Conservation (phyloP, 2,797 vertebrate genomes). For the Malurus splendens region DNA sequence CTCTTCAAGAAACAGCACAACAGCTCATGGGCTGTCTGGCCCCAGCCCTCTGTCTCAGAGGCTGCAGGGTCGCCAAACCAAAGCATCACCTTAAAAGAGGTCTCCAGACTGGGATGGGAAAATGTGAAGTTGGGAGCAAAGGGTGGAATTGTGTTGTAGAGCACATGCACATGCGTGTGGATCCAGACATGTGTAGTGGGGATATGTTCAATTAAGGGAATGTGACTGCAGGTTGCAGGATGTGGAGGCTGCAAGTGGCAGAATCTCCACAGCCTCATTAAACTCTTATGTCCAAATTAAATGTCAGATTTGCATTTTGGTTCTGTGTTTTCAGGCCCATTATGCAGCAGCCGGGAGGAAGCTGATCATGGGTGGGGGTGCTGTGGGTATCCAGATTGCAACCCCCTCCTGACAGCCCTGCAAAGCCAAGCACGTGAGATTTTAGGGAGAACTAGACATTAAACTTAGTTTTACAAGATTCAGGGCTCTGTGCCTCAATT, state of each 20-base stretch:
- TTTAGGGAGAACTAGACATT: neutral
- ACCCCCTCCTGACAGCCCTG: accelerated
- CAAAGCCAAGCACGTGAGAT: neutral
- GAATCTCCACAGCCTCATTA: constrained; percentile 51
- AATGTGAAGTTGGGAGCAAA: neutral
- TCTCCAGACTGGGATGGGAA: neutral
- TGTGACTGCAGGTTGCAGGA: constrained; percentile 13
- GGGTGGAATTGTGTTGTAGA: neutral
- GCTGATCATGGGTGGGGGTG: accelerated
- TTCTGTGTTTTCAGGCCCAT: neutral
- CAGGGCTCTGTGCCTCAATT: neutral
- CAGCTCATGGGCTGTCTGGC: neutral
- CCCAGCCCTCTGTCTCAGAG: neutral
- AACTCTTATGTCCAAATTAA: constrained; percentile 56
- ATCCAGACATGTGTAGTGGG: neutral
- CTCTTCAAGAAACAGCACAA: neutral
- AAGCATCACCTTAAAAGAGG: neutral
- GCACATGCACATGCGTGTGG: neutral
- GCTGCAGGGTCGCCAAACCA: neutral
- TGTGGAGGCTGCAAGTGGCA: constrained; percentile 38
- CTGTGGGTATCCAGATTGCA: neutral
- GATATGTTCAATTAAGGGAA: neutral
- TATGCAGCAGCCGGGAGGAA: neutral
- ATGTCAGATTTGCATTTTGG: constrained; percentile 60
- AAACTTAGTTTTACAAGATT: neutral